A percentile compares a stretch with the other conserved stretches of the same genome.
phyloP scores from a whole-genome alignment of 1,140 invertebrate genomes.

The Stratiolaelaps scimitus region DNA sequence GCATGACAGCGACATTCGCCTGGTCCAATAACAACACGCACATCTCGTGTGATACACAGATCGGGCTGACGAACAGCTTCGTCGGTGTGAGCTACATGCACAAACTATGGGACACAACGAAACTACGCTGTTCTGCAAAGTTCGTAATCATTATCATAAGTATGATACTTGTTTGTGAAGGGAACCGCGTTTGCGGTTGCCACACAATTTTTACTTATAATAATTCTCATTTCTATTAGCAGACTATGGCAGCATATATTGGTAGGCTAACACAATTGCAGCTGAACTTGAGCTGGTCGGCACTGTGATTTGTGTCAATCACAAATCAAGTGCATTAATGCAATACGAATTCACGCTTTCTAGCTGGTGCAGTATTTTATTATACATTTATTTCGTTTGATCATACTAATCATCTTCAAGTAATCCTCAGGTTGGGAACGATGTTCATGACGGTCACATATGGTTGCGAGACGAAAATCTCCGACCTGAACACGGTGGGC shows the following conservation, averaged over 20 bases:
- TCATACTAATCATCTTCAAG: no score
- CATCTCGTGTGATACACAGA: slow-evolving; percentile 39
- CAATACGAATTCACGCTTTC: no score
- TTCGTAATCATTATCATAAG: slow-evolving; percentile 43
- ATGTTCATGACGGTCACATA: slow-evolving; percentile 75
- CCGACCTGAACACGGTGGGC: slow-evolving; percentile 71
- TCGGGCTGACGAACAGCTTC: slow-evolving; percentile 67
- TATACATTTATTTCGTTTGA: no score
- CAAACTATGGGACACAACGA: slow-evolving; percentile 62
- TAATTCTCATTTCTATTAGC: no score
- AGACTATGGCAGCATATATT: no score
- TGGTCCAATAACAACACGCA: slow-evolving; percentile 48
- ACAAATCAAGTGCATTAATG: no score
- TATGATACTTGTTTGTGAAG: not conserved
- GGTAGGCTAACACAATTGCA: no score
- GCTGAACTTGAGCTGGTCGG: no score
- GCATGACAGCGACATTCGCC: slow-evolving; percentile 63
- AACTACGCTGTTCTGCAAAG: slow-evolving; percentile 61
- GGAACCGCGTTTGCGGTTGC: no score
- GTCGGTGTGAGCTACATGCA: slow-evolving; percentile 58
- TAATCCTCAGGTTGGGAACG: slow-evolving; percentile 52
- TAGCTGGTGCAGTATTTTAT: no score
- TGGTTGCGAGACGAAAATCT: slow-evolving; percentile 80
- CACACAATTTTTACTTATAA: no score
- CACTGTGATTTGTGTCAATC: no score